These are phyloP conservation scores for Craniophora ligustri DNA, from an alignment of 2,888 invertebrate genomes.

Conservation along the genomic window DNA sequence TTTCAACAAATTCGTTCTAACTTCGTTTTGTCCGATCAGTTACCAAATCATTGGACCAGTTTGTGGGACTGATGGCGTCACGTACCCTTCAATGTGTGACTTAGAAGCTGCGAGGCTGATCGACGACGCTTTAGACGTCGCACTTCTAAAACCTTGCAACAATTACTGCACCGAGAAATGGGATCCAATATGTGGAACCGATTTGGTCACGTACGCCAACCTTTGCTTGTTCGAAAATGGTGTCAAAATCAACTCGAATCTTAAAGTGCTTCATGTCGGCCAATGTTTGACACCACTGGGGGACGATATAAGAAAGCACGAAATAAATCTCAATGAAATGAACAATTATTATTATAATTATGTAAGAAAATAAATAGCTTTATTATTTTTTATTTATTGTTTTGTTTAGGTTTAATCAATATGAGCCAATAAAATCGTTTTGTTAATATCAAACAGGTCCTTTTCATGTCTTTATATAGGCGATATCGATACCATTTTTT, in stretches of 20 bases:
- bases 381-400: background rate
- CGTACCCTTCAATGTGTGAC: slow-evolving; percentile 50
- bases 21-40: slow-evolving; percentile 42
- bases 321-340: slow-evolving; percentile 4
- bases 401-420: background rate
- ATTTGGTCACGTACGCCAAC: slow-evolving; percentile 53
- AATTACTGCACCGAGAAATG: slow-evolving; percentile 46
- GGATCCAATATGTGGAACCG: slow-evolving; percentile 54
- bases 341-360: slow-evolving; percentile 1
- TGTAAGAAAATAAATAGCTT: background rate
- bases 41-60: slow-evolving; percentile 47
- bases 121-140: slow-evolving; percentile 41
- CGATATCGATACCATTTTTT: too few species aligned
- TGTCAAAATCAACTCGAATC: slow-evolving; percentile 18
- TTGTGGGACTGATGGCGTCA: slow-evolving; percentile 52
- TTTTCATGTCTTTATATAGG: too few species aligned
- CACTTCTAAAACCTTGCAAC: slow-evolving; percentile 43
- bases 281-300: slow-evolving; percentile 49
- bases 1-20: slow-evolving; percentile 2
- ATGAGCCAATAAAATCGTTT: background rate
- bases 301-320: slow-evolving; percentile 24
- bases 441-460: background rate
- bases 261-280: slow-evolving; percentile 43
- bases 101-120: slow-evolving; percentile 44
- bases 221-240: slow-evolving; percentile 45